Evolutionary conservation across 2,113 vertebrate species (phyloP), one percentile per base, ranked within the genome.

Genomic region (Megaceryle maxima): DNA sequence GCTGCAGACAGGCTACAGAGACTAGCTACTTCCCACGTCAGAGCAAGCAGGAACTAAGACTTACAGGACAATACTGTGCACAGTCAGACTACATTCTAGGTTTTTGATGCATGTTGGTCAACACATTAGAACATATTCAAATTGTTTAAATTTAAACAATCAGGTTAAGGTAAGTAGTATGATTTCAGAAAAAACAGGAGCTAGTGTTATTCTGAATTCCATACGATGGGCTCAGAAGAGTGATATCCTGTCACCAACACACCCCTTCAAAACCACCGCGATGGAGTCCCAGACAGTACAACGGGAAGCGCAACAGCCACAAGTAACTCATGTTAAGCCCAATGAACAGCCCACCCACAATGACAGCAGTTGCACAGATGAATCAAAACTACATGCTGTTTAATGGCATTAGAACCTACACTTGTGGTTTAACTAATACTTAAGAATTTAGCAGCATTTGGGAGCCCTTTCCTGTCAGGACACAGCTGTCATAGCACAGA

Each of bases 191-290:
- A n/a, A 22, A 18, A 4, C 19, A 10, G 0, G 19, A 28, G 50
- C 20, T 1, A 5, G 51, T 0, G 11, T 28, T 8, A 2, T 1
- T 24, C 16, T 19, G 4, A 2, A 11, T 0, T 33, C 6, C 26
- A 2, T 1, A 7, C 1, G 13, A 24, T 6, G 16, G 4, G 2
- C 13, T 25, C 4, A 0, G 16, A 21, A 69, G 24, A 37, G 37
- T 9, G 8, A 3, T 0, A 0, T 0, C 7, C 35, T 7, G 4
- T n/a, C 55, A 5, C 5, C 50, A 9, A 44, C 73, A 46, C n/a
- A 15, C 21, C 26, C 43, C 20, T 29, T 22, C 28, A 15, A 9
- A 41, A 11, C 37, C 77, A 63, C 31, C 67, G 3, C 18, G 56
- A 2, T 16, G 64, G 41, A 17, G n/a, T 10, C 25, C 3, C 57